Conservation (phyloP, 2,113 vertebrate species). For the Tapirus terrestris region DNA sequence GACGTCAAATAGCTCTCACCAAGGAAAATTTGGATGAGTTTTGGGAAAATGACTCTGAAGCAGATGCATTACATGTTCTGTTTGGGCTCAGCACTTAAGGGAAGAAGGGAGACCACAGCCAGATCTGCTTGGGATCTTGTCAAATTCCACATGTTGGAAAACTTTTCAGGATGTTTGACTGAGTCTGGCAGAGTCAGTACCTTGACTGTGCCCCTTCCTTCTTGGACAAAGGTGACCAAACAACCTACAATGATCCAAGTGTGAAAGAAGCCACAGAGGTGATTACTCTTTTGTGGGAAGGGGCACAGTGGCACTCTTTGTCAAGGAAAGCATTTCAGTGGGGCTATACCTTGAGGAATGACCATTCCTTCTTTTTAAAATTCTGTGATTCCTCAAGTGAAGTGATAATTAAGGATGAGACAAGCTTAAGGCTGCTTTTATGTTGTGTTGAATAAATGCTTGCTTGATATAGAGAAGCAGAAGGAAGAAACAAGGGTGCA, state of each 20-base stretch:
- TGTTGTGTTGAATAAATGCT: neutral
- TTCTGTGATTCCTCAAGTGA: neutral
- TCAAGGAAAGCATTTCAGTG: neutral
- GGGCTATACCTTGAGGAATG: neutral
- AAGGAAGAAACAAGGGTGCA: neutral
- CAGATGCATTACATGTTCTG: constrained; percentile 73
- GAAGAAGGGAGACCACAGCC: neutral
- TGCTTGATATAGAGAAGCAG: neutral
- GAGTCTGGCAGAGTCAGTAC: constrained; percentile 38
- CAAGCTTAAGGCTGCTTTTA: neutral
- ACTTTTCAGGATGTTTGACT: constrained; percentile 51
- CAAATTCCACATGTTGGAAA: constrained; percentile 64
- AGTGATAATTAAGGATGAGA: neutral
- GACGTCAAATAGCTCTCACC: constrained; percentile 44
- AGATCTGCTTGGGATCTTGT: constrained; percentile 63
- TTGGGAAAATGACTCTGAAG: constrained; percentile 54
- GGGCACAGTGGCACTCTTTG: neutral
- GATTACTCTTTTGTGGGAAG: neutral
- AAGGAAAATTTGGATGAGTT: constrained; percentile 61
- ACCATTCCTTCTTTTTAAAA: neutral
- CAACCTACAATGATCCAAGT: neutral
- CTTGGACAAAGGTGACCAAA: constrained; percentile 21
- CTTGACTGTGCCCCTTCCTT: neutral
- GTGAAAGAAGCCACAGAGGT: neutral
- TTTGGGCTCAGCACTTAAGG: constrained; percentile 58